Evolutionary conservation across 1,140 invertebrate species (phyloP), one percentile per base, ranked within the genome.

Genomic region (Carposina sasakii): DNA sequence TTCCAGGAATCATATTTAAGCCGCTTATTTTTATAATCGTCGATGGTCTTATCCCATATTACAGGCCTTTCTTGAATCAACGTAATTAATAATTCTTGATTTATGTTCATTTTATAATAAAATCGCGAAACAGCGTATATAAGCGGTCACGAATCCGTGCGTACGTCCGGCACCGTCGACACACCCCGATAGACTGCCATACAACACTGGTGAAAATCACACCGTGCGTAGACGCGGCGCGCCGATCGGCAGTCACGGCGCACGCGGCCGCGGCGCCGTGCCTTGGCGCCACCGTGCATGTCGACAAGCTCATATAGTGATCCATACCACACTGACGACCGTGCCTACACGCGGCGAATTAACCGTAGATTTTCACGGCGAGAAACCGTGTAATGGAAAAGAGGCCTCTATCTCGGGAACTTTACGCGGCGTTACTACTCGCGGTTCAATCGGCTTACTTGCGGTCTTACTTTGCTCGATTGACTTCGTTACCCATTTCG

Each of bases 291-390:
- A 42, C 46, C 47, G 46, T 42, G 50, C 34, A 33, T 36, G 55
- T 57, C 33, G 5, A 57, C 55, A 57, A 62, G 48, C 55, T 62
- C 44, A 13, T 20, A 54, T 48, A 54, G 48, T 55, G 52, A 52
- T 55, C 52, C 59, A 55, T 49, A 60, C 51, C 24, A 54, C 51
- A 61, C 57, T 60, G 57, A 52, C 49, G 46, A 55, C 52, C 48
- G 57, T 49, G 57, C 49, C 52, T 60, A 59, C 49, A 55, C 52
- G 24, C 60, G 60, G 48, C 50, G 48, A 54, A 56, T 59, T 52
- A 54, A 52, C 52, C 57, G 51, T 59, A 54, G 44, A 56, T 57
- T 62, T 63, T 63, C 41, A 63, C 56, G 57, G 17, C 53, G 44
- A 56, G 19, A 54, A 59, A 59, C 28, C 53, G 52, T 63, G 50